Evolutionary conservation across 2,113 vertebrate species (phyloP), one percentile per base, ranked within the genome.

Genomic region (Microcebus tavaratra): DNA sequence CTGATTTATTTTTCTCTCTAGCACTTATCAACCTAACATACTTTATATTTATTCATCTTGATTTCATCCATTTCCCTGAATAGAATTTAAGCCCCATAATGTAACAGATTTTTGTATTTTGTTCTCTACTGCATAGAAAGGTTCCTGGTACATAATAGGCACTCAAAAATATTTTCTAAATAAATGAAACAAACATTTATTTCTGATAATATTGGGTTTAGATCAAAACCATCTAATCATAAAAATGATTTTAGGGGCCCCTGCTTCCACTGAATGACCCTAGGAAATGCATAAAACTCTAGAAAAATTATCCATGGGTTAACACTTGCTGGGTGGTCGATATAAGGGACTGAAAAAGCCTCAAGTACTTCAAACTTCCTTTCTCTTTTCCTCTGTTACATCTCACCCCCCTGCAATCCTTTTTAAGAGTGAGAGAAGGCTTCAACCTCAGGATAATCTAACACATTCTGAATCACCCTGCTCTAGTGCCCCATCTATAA

Each of bases 91-190:
- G 57, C 53, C 57, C 21, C 23, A 91, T 0, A 3, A 50, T 67
- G 45, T 5, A 13, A 81, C 3, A 63, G 31, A 53, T 75, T 75
- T 95, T 84, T 91, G 31, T 68, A 21, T 55, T 91, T 95, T 70
- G 3, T 5, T 84, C 13, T n/a, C 13, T 79, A 53, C 15, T 8
- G 4, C 12, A 68, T 3, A 93, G 45, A 72, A 89, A 84, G 89
- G 23, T 91, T 67, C n/a, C 39, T 67, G 2, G 36, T 39, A 91
- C 13, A 59, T 31, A 86, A 79, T 5, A 72, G 36, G 10, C 15
- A 65, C 14, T 89, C 50, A 72, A 89, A 88, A 92, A 73, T 83
- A 86, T 78, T 94, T 96, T 17, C 13, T 86, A 95, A 96, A 68
- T 36, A 92, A 90, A 85, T 80, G 21, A 91, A 61, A 61, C 55